Conservation (phyloP, 2,888 invertebrate genomes). For the Tromatobia lineatoria region DNA sequence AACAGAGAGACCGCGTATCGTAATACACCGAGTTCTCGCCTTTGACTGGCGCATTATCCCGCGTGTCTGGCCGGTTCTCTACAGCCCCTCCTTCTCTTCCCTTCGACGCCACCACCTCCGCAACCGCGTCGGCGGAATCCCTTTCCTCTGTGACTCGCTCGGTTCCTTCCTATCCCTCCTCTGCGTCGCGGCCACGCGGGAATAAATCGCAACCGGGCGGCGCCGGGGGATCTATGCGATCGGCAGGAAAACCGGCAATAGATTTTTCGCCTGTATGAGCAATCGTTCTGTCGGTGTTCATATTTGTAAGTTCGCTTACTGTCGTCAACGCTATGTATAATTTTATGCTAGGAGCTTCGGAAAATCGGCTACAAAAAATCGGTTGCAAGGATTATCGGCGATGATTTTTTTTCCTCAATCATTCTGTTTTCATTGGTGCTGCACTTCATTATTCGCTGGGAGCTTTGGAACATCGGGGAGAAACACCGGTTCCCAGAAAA, state of each 20-base stretch:
- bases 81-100: constrained; percentile 57
- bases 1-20: constrained; percentile 46
- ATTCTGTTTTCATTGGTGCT: too few species aligned
- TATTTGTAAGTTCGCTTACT: too few species aligned
- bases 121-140: constrained; percentile 46
- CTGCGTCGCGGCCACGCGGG: not conserved
- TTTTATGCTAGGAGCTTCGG: too few species aligned
- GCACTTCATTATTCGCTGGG: too few species aligned
- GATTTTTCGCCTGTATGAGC: too few species aligned
- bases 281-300: too few species aligned
- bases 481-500: too few species aligned
- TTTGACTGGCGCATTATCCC: constrained; percentile 70
- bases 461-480: too few species aligned
- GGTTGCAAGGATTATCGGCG: too few species aligned
- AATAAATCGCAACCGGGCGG: not conserved
- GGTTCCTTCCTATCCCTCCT: constrained; percentile 54
- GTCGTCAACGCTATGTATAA: too few species aligned
- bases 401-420: too few species aligned
- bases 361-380: too few species aligned
- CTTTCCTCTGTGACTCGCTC: constrained; percentile 52
- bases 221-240: not conserved
- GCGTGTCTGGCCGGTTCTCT: constrained; percentile 68
- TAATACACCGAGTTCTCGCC: constrained; percentile 68
- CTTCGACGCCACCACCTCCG: constrained; percentile 53
- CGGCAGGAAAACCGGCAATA: not conserved